Conservation (phyloP, 2,797 vertebrate genomes). For the Artibeus jamaicensis region DNA sequence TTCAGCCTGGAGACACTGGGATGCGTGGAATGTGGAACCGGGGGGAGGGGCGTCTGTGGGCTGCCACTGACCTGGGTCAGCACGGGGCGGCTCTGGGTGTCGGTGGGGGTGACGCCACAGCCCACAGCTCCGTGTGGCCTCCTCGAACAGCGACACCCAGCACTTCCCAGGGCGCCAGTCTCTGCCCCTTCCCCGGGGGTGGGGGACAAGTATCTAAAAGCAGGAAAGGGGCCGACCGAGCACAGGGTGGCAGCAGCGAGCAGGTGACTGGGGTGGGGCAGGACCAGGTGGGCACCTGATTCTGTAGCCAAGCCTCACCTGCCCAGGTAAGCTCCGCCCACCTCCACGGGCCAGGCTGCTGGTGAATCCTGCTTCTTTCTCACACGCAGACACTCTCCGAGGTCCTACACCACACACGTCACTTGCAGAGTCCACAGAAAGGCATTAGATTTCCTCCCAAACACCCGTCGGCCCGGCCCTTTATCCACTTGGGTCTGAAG, state of each 20-base stretch:
- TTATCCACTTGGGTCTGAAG: conserved; percentile 84
- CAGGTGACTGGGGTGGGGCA: too few species aligned
- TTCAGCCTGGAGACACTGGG: neutral
- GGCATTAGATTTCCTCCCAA: conserved; percentile 73
- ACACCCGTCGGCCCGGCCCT: conserved; percentile 82
- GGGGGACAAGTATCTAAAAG: too few species aligned
- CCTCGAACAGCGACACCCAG: neutral
- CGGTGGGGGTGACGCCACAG: neutral
- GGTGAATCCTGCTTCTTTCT: conserved; percentile 63
- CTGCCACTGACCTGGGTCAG: too few species aligned
- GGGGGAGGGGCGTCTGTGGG: neutral
- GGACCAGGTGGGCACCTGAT: too few species aligned
- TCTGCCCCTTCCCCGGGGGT: neutral
- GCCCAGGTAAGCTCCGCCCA: conserved; percentile 60
- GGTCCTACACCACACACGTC: conserved; percentile 66
- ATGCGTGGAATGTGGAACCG: neutral
- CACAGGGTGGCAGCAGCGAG: too few species aligned
- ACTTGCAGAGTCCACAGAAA: conserved; percentile 76
- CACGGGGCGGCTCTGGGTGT: too few species aligned
- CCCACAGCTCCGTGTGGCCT: neutral
- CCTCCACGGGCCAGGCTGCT: conserved; percentile 34
- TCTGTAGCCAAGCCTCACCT: neutral
- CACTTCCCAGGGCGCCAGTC: rapidly evolving
- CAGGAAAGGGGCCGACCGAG: too few species aligned
- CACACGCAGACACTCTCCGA: conserved; percentile 36